Evolutionary conservation across 2,888 invertebrate genomes (phyloP), one percentile per base, ranked within the genome.

Genomic region (Mimas tiliae): DNA sequence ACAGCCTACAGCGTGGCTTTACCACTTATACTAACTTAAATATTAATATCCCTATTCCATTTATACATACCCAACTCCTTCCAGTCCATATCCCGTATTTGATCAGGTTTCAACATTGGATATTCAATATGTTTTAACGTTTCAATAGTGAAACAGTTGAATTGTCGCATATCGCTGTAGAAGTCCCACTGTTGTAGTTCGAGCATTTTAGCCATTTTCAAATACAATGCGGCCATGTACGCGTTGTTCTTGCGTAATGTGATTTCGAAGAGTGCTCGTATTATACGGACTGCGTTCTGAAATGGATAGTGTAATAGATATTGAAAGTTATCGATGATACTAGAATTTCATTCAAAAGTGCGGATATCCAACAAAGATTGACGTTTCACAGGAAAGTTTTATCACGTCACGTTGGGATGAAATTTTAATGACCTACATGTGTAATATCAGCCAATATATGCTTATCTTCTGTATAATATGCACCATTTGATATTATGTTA

Each of bases 181-280:
- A 96, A 96, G 73, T 96, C 95, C 99, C 99, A 99, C 74, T 97
- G 95, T 80, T 98, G 97, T 4, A 96, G 95, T 83, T 99, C 99
- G 71, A 99, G 94, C 96, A 98, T 98, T 91, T 99, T 98, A 45
- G 98, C 96, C 82, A 99, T 95, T 74, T 95, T 95, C 0, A 99
- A 94, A 72, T 99, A 96, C 7, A 98, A 94, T 0, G 96, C 96
- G 0, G 99, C 96, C 94, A 99, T 95, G 72, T 98, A 94, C 0
- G 99, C 97, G 94, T 98, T 98, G 83, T 98, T 98, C 78, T 97
- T 97, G 38, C 97, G 95, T 7, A 99, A 90, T 0, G 97, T 97
- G 70, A 99, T 97, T 81, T 99, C 99, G 88, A 99, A 99, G 47
- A 99, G 90, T 0, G 99, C 98, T 51, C 99, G 95, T 8, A 97